Conservation (phyloP, 1,140 invertebrate genomes). For the Bombus waltoni region DNA sequence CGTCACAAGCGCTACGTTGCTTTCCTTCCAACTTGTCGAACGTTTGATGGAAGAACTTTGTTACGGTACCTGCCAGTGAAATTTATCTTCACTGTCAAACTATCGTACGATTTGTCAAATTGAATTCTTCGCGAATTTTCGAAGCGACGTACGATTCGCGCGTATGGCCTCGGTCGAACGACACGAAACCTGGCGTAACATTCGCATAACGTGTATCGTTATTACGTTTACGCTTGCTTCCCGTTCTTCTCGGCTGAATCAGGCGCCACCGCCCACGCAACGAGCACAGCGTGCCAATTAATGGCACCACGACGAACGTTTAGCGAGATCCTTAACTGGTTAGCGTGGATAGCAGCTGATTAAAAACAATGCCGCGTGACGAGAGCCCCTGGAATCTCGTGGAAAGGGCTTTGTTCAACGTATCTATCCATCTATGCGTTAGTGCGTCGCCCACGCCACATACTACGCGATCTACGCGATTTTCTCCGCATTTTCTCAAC, state of each 20-base stretch:
- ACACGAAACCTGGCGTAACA: neutral
- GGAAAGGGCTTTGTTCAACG: conserved; percentile 23
- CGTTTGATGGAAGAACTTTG: too few species aligned
- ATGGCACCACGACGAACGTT: conserved; percentile 44
- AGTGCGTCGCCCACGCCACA: conserved; percentile 34
- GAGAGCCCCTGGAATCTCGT: conserved; percentile 49
- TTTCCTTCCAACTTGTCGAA: too few species aligned
- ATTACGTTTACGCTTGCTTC: neutral
- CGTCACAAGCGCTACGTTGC: too few species aligned
- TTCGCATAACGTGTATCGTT: neutral
- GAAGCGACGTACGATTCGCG: too few species aligned
- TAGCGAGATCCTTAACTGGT: neutral
- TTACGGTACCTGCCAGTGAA: too few species aligned
- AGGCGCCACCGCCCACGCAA: conserved; percentile 24
- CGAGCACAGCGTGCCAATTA: conserved; percentile 27
- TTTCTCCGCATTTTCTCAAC: conserved; percentile 1
- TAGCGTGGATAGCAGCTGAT: conserved; percentile 21
- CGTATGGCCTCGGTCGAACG: neutral
- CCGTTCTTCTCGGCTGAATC: neutral
- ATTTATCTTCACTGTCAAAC: too few species aligned
- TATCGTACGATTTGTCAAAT: too few species aligned
- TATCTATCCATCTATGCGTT: conserved; percentile 16
- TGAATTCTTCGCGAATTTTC: too few species aligned
- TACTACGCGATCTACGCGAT: neutral
- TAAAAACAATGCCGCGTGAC: conserved; percentile 57